These are phyloP conservation scores for Betta splendens DNA, from an alignment of 2,797 vertebrate genomes.

Conservation along the genomic window DNA sequence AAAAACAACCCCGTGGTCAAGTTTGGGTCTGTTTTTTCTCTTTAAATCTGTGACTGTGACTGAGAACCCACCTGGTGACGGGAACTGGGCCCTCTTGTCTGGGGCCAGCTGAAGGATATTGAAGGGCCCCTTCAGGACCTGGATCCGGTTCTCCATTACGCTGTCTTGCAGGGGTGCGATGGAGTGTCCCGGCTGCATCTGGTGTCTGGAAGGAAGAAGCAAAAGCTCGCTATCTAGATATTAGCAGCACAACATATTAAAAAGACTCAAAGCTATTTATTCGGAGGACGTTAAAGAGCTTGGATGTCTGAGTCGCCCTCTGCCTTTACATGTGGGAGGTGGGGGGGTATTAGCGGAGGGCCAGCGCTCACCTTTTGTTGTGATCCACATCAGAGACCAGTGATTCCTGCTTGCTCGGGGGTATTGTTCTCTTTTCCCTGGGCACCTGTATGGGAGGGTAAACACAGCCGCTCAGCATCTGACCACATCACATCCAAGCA, in stretches of 20 bases:
- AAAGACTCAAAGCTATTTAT: neutral
- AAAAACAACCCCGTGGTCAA: neutral
- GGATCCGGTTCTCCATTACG: slow-evolving; percentile 88
- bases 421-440: slow-evolving; percentile 90
- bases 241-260: neutral
- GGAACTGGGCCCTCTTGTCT: slow-evolving; percentile 90
- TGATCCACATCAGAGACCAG: slow-evolving; percentile 93
- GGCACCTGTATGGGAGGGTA: slow-evolving; percentile 87
- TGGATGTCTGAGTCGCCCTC: slow-evolving; percentile 9
- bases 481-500: slow-evolving; percentile 79
- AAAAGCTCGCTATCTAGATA: too few relatives aligned
- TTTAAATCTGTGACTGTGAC: neutral
- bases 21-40: neutral
- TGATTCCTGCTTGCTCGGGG: slow-evolving; percentile 88
- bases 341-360: slow-evolving; percentile 34
- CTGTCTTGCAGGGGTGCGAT: slow-evolving; percentile 82
- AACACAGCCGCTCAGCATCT: slow-evolving; percentile 79
- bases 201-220: slow-evolving; percentile 49
- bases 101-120: slow-evolving; percentile 90
- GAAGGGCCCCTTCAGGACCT: slow-evolving; percentile 92
- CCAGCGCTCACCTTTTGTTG: slow-evolving; percentile 90
- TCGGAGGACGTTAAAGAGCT: slow-evolving; percentile 16
- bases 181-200: slow-evolving; percentile 78
- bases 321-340: slow-evolving; percentile 35
- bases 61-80: slow-evolving; percentile 75